These are phyloP conservation scores for Mactromeris polynyma DNA, from an alignment of 2,888 invertebrate genomes.

Conservation along the genomic window DNA sequence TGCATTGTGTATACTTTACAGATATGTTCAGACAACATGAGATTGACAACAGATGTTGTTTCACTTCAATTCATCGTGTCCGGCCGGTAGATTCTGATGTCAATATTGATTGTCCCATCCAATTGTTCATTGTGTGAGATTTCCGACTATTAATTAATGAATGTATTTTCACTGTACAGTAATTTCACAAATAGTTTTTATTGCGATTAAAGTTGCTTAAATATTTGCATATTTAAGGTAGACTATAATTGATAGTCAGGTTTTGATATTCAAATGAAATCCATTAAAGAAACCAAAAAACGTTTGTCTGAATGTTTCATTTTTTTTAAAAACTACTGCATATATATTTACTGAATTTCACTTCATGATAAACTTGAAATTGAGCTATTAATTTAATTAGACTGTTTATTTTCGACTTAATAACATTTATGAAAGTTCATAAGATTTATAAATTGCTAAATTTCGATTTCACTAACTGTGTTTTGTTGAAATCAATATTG, in stretches of 20 bases:
- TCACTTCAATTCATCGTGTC: too few species aligned
- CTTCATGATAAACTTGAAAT: neutral
- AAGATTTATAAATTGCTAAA: conserved; percentile 1
- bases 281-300: neutral
- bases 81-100: too few species aligned
- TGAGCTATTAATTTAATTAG: neutral
- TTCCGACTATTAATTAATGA: neutral
- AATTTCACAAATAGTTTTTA: neutral
- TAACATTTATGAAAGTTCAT: neutral
- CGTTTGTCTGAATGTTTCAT: neutral
- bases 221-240: neutral
- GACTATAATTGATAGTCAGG: neutral
- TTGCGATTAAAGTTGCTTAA: neutral
- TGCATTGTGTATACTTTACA: too few species aligned
- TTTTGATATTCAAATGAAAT: neutral
- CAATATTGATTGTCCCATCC: neutral
- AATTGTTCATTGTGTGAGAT: neutral
- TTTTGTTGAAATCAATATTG: neutral
- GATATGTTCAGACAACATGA: too few species aligned
- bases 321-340: neutral
- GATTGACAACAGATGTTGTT: too few species aligned
- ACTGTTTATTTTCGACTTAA: neutral
- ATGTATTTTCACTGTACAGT: neutral
- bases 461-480: neutral
- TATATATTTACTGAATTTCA: neutral